phyloP scores from a whole-genome alignment of 2,797 vertebrate species.

The Naso thynnoides region DNA sequence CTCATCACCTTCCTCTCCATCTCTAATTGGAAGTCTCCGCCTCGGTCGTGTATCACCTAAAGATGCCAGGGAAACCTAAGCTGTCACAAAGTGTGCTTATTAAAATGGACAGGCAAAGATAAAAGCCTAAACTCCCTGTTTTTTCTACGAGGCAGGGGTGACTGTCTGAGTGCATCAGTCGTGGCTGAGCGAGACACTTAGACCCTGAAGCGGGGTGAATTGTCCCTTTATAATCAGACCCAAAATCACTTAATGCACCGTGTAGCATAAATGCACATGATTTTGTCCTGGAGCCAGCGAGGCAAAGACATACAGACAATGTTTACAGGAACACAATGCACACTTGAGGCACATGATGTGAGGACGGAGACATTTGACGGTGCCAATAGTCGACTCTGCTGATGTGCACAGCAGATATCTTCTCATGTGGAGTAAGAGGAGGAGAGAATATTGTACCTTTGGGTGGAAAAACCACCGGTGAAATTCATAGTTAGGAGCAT shows the following conservation, averaged over 20 bases:
- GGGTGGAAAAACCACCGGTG: slow-evolving; percentile 3
- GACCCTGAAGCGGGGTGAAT: slow-evolving; percentile 68
- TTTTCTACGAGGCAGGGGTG: slow-evolving; percentile 46
- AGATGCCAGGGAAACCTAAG: slow-evolving; percentile 78
- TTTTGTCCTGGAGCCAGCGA: slow-evolving; percentile 53
- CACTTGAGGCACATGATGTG: slow-evolving; percentile 40
- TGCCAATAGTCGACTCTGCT: too few relatives aligned
- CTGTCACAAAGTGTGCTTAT: slow-evolving; percentile 84
- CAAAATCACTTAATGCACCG: slow-evolving; percentile 64
- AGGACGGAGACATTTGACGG: too few relatives aligned
- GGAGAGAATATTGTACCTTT: not conserved
- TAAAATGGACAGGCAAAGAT: slow-evolving; percentile 73
- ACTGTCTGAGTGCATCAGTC: slow-evolving; percentile 76
- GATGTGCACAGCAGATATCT: too few relatives aligned
- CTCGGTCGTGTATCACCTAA: slow-evolving; percentile 71
- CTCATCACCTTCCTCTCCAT: slow-evolving; percentile 74
- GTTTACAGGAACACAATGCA: slow-evolving; percentile 23
- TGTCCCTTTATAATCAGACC: slow-evolving; percentile 65
- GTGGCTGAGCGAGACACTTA: slow-evolving; percentile 65
- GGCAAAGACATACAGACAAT: slow-evolving; percentile 25
- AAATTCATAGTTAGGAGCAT: slow-evolving; percentile 8
- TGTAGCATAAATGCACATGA: slow-evolving; percentile 64
- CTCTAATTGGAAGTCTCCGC: slow-evolving; percentile 77
- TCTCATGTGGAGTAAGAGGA: too few relatives aligned
- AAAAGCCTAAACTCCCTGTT: slow-evolving; percentile 69